phyloP scores from a whole-genome alignment of 2,797 vertebrate genomes.

The Moxostoma hubbsi region DNA sequence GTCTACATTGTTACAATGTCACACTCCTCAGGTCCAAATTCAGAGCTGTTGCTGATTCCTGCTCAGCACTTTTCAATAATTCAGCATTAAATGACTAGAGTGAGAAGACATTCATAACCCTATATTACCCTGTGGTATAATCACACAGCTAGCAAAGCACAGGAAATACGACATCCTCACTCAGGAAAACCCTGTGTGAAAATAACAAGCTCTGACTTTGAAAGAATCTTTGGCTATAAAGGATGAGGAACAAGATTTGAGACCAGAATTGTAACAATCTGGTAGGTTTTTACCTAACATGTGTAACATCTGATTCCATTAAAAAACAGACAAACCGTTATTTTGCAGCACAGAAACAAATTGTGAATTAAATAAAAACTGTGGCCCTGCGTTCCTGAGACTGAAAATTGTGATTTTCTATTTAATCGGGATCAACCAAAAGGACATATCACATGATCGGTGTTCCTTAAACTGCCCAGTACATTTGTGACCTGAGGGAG shows the following conservation, averaged over 20 bases:
- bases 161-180: slow-evolving; percentile 9
- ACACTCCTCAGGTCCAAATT: not conserved
- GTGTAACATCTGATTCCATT: too few species aligned
- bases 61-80: not conserved
- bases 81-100: not conserved
- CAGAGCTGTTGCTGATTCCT: not conserved
- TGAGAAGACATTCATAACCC: not conserved
- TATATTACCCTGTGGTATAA: not conserved
- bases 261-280: not conserved
- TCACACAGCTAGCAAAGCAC: not conserved
- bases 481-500: slow-evolving; percentile 27
- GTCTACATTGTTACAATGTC: not conserved
- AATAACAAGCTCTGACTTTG: not conserved
- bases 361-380: not conserved
- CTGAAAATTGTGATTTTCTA: not conserved
- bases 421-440: not conserved
- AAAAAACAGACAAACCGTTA: not conserved
- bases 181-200: not conserved
- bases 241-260: not conserved
- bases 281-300: not conserved
- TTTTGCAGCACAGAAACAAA: not conserved
- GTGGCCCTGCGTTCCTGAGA: not conserved
- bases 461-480: not conserved
- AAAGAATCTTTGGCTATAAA: not conserved
- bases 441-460: slow-evolving; percentile 22